Conservation (phyloP, 1,140 invertebrate species). For the Ips nitidus region DNA sequence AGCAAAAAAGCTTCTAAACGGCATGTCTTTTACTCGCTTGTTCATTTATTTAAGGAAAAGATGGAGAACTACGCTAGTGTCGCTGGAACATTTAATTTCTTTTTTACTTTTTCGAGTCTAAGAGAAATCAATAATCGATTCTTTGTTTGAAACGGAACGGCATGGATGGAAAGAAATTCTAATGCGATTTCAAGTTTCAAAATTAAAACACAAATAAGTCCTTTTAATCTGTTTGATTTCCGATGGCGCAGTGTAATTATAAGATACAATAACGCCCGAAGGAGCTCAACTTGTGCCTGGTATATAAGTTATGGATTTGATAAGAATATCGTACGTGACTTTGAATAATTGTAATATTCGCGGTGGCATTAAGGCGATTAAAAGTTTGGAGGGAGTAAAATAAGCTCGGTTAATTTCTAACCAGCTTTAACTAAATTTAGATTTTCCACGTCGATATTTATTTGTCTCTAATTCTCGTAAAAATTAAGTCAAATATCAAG, state of each 20-base stretch:
- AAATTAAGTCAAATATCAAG: neutral
- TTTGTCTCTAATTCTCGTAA: no score
- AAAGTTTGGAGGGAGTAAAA: constrained; percentile 35
- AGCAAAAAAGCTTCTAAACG: no score
- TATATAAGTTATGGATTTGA: constrained; percentile 40
- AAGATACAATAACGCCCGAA: constrained; percentile 36
- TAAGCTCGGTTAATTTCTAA: constrained; percentile 27
- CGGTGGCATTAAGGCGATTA: constrained; percentile 33
- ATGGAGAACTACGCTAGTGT: no score
- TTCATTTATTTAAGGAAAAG: no score
- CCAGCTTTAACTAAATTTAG: constrained; percentile 12
- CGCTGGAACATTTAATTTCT: no score
- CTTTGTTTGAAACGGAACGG: neutral
- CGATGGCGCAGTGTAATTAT: constrained; percentile 37
- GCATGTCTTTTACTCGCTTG: no score
- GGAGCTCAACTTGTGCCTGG: constrained; percentile 31
- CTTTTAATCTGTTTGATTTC: constrained; percentile 37
- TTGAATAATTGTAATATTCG: constrained; percentile 39
- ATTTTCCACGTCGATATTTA: neutral
- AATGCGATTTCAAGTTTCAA: constrained; percentile 12
- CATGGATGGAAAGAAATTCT: neutral
- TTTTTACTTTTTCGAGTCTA: no score
- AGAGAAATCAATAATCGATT: no score
- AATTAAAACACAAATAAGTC: constrained; percentile 30
- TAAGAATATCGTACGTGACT: constrained; percentile 38